Conservation (phyloP, 2,113 vertebrate species). For the Serilophus lunatus region DNA sequence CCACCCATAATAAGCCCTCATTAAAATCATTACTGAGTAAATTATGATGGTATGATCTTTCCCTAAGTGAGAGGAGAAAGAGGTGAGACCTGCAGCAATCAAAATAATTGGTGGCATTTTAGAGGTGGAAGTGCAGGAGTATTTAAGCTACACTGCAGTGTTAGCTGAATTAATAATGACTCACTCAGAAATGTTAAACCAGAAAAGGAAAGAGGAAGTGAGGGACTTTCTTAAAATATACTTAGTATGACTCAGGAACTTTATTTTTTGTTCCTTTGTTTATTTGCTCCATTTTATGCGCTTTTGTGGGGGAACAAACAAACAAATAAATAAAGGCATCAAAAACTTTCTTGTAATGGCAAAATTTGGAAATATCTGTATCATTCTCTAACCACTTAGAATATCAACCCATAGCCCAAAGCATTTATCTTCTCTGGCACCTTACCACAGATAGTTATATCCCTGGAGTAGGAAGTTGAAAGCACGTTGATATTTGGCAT, state of each 20-base stretch:
- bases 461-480: constrained; percentile 84
- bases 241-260: constrained; percentile 48
- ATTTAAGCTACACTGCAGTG: constrained; percentile 13
- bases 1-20: not conserved
- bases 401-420: not conserved
- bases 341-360: not conserved
- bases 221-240: constrained; percentile 46
- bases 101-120: constrained; percentile 49
- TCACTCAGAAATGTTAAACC: constrained; percentile 62
- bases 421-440: not conserved
- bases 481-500: constrained; percentile 88
- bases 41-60: not conserved
- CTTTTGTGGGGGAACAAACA: not conserved
- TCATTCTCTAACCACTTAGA: not conserved
- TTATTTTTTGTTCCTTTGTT: not conserved
- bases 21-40: not conserved
- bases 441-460: constrained; percentile 89
- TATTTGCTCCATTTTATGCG: constrained; percentile 15
- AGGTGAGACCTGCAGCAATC: constrained; percentile 29
- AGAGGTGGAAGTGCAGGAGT: constrained; percentile 58
- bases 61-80: constrained; percentile 21
- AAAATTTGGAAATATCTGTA: not conserved
- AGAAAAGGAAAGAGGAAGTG: constrained; percentile 53
- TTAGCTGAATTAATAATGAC: constrained; percentile 32
- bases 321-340: not conserved